phyloP scores from a whole-genome alignment of 1,140 invertebrate species.

The Macrobrachium rosenbergii region DNA sequence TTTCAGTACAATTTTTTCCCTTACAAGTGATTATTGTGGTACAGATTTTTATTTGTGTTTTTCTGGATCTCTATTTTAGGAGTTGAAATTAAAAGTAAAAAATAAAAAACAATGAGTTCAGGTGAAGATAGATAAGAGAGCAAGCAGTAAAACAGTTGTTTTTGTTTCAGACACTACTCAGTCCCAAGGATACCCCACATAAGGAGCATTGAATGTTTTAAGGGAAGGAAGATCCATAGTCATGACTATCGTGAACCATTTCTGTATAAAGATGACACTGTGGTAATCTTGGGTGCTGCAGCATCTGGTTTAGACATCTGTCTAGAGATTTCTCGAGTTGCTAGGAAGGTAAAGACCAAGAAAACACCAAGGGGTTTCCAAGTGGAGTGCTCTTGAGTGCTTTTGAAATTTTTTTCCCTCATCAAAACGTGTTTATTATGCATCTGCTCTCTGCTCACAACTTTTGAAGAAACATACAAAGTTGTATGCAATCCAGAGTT shows the following conservation, averaged over 20 bases:
- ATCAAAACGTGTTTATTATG: too few species aligned
- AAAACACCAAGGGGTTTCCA: background rate
- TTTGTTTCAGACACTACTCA: constrained; percentile 39
- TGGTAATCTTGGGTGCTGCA: constrained; percentile 34
- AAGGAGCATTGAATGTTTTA: constrained; percentile 29
- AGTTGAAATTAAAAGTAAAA: background rate
- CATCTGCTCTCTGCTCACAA: too few species aligned
- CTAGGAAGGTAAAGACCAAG: constrained; percentile 22
- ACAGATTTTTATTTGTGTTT: background rate
- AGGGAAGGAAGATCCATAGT: constrained; percentile 39
- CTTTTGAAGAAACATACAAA: too few species aligned
- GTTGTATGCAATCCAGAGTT: too few species aligned
- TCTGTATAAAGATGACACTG: constrained; percentile 23
- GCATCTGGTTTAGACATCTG: constrained; percentile 46
- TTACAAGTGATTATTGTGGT: background rate
- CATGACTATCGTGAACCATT: constrained; percentile 43
- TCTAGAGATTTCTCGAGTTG: constrained; percentile 29
- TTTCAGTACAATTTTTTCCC: background rate
- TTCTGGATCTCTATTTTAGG: background rate
- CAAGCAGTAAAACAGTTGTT: background rate
- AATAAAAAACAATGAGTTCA: background rate
- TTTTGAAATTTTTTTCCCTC: too few species aligned
- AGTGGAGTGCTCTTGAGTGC: too few species aligned
- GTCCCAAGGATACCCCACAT: constrained; percentile 26
- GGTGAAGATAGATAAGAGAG: too few species aligned